Conservation (phyloP, 2,888 invertebrate genomes). For the Plagodis pulveraria region DNA sequence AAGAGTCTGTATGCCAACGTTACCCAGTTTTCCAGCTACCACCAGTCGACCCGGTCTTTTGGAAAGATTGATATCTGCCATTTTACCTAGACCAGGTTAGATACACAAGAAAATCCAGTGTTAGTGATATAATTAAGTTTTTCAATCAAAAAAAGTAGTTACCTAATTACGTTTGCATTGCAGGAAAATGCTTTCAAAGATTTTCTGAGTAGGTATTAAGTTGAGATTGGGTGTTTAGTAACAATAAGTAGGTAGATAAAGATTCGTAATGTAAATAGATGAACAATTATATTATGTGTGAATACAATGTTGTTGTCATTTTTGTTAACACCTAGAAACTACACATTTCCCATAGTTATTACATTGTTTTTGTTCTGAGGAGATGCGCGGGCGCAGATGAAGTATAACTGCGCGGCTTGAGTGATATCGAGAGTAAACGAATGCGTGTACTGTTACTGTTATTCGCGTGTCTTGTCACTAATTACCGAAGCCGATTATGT, state of each 20-base stretch:
- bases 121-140: conserved; percentile 1
- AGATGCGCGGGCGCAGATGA: not conserved
- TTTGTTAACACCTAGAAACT: conserved; percentile 6
- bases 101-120: not conserved
- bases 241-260: too few species aligned
- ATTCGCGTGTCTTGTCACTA: conserved; percentile 62
- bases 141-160: too few species aligned
- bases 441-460: conserved; percentile 31
- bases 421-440: conserved; percentile 24
- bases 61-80: conserved; percentile 64
- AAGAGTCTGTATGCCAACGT: conserved; percentile 65
- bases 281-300: conserved; percentile 7
- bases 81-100: conserved; percentile 55
- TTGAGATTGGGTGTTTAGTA: too few species aligned
- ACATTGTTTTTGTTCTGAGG: not conserved
- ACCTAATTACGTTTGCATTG: too few species aligned
- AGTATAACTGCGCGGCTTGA: not conserved
- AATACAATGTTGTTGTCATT: not conserved
- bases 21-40: conserved; percentile 51
- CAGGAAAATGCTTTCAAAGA: too few species aligned
- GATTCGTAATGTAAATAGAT: not conserved
- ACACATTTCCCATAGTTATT: conserved; percentile 12
- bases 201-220: too few species aligned
- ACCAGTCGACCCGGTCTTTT: conserved; percentile 61
- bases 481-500: conserved; percentile 66